A percentile compares a stretch with the other conserved stretches of the same genome.
Conservation (phyloP, 2,797 vertebrate genomes). For the Triplophysa bombifrons region DNA sequence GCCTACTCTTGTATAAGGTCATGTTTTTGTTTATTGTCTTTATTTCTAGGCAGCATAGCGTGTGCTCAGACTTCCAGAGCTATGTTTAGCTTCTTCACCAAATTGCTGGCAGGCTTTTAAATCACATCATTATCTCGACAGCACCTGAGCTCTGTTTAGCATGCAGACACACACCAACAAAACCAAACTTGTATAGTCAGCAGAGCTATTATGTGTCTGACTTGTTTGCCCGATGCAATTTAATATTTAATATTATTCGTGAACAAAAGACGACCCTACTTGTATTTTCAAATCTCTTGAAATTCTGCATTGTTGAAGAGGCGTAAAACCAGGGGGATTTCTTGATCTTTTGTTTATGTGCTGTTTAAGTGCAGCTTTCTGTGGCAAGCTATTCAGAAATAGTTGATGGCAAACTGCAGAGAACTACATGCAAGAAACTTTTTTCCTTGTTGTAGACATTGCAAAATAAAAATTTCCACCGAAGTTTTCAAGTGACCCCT, state of each 20-base stretch:
- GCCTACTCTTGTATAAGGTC: conserved; percentile 57
- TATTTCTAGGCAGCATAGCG: conserved; percentile 25
- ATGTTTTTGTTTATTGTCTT: conserved; percentile 39
- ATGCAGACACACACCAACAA: conserved; percentile 41
- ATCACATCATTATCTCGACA: conserved; percentile 49
- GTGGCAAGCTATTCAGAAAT: conserved; percentile 22
- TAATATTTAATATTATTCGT: conserved; percentile 61
- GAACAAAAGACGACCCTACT: conserved; percentile 46
- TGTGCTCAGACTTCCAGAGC: conserved; percentile 50
- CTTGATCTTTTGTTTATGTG: conserved; percentile 46
- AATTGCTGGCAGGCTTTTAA: conserved; percentile 48
- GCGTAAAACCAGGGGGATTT: conserved; percentile 21
- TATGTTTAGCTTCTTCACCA: conserved; percentile 54
- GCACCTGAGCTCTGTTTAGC: conserved; percentile 53
- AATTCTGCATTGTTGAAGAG: conserved; percentile 23
- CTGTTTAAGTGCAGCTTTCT: conserved; percentile 30
- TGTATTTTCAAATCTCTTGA: conserved; percentile 38
- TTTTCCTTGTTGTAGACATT: conserved; percentile 7
- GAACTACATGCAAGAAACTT: conserved; percentile 32
- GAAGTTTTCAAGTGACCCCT: conserved; percentile 26
- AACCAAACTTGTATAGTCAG: conserved; percentile 60
- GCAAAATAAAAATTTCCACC: conserved; percentile 9
- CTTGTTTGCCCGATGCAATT: conserved; percentile 48
- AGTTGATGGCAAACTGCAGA: conserved; percentile 41
- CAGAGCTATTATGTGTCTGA: conserved; percentile 53